Conservation (phyloP, 2,113 vertebrate species). For the Syngnathoides biaculeatus region DNA sequence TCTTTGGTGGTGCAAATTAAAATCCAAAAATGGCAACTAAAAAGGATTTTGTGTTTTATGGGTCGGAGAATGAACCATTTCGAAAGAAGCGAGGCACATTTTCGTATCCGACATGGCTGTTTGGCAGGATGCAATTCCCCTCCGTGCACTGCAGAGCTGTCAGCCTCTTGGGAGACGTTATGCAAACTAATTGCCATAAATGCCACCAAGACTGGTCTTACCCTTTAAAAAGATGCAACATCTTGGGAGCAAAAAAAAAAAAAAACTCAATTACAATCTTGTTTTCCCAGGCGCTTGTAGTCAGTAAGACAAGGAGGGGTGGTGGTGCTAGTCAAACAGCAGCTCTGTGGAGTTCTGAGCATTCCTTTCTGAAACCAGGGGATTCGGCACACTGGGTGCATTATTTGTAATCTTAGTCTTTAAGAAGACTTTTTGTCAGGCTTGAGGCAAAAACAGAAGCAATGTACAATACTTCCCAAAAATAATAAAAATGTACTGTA, state of each 20-base stretch:
- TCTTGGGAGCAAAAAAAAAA: constrained; percentile 42
- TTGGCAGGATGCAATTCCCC: constrained; percentile 13
- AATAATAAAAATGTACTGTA: constrained; percentile 38
- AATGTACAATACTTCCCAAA: constrained; percentile 1
- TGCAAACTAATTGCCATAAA: constrained; percentile 21
- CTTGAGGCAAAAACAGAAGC: constrained; percentile 7
- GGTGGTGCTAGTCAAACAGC: constrained; percentile 32
- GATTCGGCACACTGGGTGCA: constrained; percentile 5
- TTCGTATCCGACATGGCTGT: constrained; percentile 9
- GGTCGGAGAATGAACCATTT: constrained; percentile 6
- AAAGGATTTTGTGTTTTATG: not conserved
- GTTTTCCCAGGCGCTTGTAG: constrained; percentile 24
- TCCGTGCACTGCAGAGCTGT: constrained; percentile 14
- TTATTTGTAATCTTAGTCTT: not conserved
- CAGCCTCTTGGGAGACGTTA: constrained; percentile 26
- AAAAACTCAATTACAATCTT: constrained; percentile 43
- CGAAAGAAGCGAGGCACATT: not conserved
- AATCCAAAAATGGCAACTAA: constrained; percentile 1
- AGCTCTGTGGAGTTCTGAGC: constrained; percentile 21
- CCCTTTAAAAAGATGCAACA: constrained; percentile 33
- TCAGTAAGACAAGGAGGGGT: not conserved
- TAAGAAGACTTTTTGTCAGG: constrained; percentile 10
- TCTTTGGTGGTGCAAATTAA: constrained; percentile 1
- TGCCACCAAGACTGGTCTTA: constrained; percentile 39
- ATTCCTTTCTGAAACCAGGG: constrained; percentile 41